Conservation (phyloP, 2,888 invertebrate species). For the Autographa gamma region DNA sequence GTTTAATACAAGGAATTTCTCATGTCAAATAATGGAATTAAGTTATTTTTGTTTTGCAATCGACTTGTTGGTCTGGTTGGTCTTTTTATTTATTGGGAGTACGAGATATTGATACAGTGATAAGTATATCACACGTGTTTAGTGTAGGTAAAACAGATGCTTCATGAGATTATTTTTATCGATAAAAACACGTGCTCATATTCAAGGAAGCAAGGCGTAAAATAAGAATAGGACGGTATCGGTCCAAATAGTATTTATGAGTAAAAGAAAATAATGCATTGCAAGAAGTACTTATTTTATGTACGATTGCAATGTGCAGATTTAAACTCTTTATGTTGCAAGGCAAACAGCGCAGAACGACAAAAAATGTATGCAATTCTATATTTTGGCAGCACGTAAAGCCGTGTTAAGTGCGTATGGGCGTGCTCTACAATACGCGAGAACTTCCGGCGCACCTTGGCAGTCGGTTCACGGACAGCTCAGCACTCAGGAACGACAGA, state of each 20-base stretch:
- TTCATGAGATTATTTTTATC: not conserved
- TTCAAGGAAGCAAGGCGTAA: conserved; percentile 1
- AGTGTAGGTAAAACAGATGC: not conserved
- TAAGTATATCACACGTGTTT: conserved; percentile 4
- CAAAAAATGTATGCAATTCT: conserved; percentile 2
- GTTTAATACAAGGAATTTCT: too few species aligned
- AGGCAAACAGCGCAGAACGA: not conserved
- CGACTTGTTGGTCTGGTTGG: too few species aligned
- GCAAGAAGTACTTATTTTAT: not conserved
- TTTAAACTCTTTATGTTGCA: not conserved
- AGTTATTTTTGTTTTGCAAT: too few species aligned
- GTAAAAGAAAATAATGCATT: not conserved
- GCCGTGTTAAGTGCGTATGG: conserved; percentile 3
- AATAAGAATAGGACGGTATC: not conserved
- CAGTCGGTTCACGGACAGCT: conserved; percentile 2
- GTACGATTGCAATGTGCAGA: not conserved
- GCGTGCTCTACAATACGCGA: conserved; percentile 4
- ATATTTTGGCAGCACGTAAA: conserved; percentile 4
- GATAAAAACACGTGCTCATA: not conserved
- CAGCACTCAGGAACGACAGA: conserved; percentile 3
- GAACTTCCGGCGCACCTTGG: conserved; percentile 1
- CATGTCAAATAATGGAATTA: too few species aligned
- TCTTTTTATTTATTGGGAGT: not conserved
- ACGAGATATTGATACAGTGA: not conserved
- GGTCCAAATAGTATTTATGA: not conserved